Evolutionary conservation across 1,140 invertebrate species (phyloP), one percentile per base, ranked within the genome.

Genomic region (Bombus confusus): DNA sequence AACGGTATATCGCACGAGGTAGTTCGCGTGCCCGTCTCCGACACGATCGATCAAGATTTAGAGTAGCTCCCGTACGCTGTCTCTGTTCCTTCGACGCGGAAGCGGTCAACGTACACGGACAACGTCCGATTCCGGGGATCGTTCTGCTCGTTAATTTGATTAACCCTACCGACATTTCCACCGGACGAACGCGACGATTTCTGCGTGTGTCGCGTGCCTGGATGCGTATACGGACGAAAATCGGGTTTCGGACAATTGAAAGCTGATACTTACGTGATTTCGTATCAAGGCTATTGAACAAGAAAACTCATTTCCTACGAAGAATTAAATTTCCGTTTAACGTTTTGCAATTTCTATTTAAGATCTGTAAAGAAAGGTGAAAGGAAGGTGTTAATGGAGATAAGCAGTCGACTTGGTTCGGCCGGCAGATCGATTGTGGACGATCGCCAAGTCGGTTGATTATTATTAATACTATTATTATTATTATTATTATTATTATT

Each of bases 141-240:
- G 74, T 74, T 34, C 69, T 59, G 83, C 52, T 87, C 85, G 86
- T 91, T 91, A 91, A 91, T 89, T 91, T 90, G 83, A 91, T 91
- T 91, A 91, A 90, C 89, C 88, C 81, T 87, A 59, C 59, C 66
- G 84, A 91, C 90, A 91, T 87, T 91, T 91, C 90, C 90, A 89
- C 43, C 83, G 88, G 90, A 87, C 80, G 59, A 71, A 69, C 62
- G 28, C 43, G 72, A 64, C 73, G 76, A 72, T 68, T 88, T 86
- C 78, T 74, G 81, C 43, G 64, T 75, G 81, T 43, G 34, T 57
- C 37, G 57, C 31, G 8, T 71, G 68, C 59, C 66, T 69, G 68
- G 43, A 28, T 62, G 59, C 43, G 43, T 22, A 57, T 62, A 62
- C 31, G 28, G n/a, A 62, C 62, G 41, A 76, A 25, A 22, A 66